Evolutionary conservation across 1,140 invertebrate genomes (phyloP), one percentile per base, ranked within the genome.

Genomic region (Trichonephila inaurata): DNA sequence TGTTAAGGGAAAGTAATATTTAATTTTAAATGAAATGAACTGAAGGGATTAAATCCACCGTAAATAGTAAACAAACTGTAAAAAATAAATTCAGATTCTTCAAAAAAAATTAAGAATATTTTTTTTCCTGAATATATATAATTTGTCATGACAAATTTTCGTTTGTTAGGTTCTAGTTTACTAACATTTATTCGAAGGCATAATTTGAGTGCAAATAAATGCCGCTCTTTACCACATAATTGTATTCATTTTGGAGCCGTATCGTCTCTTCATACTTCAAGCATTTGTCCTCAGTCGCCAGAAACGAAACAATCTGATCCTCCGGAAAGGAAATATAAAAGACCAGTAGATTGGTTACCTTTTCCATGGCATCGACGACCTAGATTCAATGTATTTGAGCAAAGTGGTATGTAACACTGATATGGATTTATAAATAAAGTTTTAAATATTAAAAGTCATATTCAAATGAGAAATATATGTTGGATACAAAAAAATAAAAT

Each of bases 331-430:
- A 89, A 89, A 77, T 51, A 89, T 19, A 89, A 60, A 10, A 60
- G 77, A n/a, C 90, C 90, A 8, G 61, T 66, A 6, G 92, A 95
- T 92, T 95, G 83, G 62, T 69, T 95, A 72, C 94, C 94, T 8
- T 95, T 95, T 90, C 19, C 90, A 62, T 95, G 94, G 94, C 64
- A 94, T 61, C 60, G 87, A 58, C 60, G 28, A 69, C 58, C 81
- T 81, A 86, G 62, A 69, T 24, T 64, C 12, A 94, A 95, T 94
- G 8, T 77, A 24, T 83, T 92, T 58, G 83, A 94, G 58, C 90
- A 92, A 14, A 90, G 94, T 69, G 91, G 89, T 85, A 24, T 40
- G 28, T 93, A 51, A 51, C 44, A 93, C 77, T n/a, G 1, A 33
- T 21, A n/a, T 69, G n/a, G 12, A 69, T 10, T 14, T 2, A 12